These are phyloP conservation scores for Capitulum mitella DNA, from an alignment of 2,888 invertebrate species.

Conservation along the genomic window DNA sequence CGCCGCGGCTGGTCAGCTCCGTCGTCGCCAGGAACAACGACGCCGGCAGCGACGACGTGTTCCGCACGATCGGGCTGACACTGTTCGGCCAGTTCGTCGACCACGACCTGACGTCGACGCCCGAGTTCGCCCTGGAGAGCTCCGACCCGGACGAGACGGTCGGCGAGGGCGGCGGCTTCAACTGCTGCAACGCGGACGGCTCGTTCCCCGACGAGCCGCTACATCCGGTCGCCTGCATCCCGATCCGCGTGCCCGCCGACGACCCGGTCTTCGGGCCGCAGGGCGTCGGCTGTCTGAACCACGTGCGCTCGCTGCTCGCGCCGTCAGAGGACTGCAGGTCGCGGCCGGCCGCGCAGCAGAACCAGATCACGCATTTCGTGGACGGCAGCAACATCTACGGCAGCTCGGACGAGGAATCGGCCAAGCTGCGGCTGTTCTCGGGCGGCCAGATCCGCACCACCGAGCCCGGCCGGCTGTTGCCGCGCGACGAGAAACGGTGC, in stretches of 20 bases:
- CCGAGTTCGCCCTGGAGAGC: background rate
- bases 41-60: background rate
- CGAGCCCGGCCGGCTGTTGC: constrained; percentile 36
- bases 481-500: constrained; percentile 42
- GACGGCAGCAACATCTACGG: constrained; percentile 71
- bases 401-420: constrained; percentile 53
- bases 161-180: background rate
- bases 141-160: background rate
- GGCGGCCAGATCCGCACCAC: constrained; percentile 38
- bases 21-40: background rate
- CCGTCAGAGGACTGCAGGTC: constrained; percentile 30
- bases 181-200: background rate
- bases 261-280: constrained; percentile 54
- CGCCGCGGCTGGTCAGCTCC: background rate
- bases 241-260: constrained; percentile 52
- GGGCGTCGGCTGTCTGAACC: constrained; percentile 57
- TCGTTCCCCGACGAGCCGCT: background rate
- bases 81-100: constrained; percentile 36
- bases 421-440: constrained; percentile 53
- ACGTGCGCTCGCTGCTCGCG: constrained; percentile 51
- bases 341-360: constrained; percentile 25
- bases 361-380: constrained; percentile 39
- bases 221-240: constrained; percentile 53
- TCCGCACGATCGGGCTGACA: constrained; percentile 32
- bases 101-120: constrained; percentile 34